These are phyloP conservation scores for Anneissia japonica DNA, from an alignment of 35 echinoderm and acorn worm species.

Conservation along the genomic window DNA sequence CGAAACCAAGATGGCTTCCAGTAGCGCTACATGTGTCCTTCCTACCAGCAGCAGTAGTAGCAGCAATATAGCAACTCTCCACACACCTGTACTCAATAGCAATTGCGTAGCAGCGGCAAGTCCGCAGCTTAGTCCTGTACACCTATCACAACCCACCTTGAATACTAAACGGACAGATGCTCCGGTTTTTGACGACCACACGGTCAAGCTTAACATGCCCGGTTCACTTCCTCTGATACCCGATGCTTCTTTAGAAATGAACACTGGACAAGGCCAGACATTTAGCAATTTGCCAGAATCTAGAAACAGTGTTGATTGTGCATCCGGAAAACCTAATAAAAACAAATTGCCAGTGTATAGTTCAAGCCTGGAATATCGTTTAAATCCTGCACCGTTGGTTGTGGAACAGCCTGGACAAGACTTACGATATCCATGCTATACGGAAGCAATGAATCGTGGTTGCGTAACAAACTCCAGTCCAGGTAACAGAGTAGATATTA, in stretches of 20 bases:
- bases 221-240: neutral
- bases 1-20: neutral
- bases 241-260: neutral
- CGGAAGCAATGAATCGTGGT: neutral
- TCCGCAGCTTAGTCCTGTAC: neutral
- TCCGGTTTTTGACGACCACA: neutral
- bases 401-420: conserved; percentile 12
- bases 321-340: neutral
- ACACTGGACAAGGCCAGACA: neutral
- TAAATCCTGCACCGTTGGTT: neutral
- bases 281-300: neutral
- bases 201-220: neutral
- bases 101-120: neutral
- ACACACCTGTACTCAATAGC: neutral
- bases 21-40: neutral
- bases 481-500: neutral
- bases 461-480: neutral
- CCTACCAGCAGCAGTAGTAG: neutral
- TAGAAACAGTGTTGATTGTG: neutral
- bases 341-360: neutral
- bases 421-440: neutral
- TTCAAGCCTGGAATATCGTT: neutral
- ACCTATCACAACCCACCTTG: neutral
- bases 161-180: neutral
- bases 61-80: neutral